Evolutionary conservation across 2,888 invertebrate genomes (phyloP).

Genomic region (Dugesia japonica): DNA sequence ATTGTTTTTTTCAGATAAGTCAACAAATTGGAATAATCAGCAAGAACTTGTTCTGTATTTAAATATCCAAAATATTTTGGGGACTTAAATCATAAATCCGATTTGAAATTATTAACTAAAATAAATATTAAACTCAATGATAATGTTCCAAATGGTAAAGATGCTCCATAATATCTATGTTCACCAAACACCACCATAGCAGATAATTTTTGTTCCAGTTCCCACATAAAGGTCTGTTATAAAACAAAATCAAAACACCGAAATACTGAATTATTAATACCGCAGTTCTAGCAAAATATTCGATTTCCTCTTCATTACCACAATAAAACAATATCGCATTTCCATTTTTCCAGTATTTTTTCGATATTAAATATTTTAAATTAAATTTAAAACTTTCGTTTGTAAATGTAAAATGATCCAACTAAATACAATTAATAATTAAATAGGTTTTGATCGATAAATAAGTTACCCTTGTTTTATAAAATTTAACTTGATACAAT

Average conservation of each 20-base stretch:
- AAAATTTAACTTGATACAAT: no score
- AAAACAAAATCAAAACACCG: no score
- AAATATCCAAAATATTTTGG: conserved; percentile 54
- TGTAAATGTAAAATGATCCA: not conserved
- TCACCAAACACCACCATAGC: conserved; percentile 78
- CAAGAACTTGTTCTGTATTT: conserved; percentile 74
- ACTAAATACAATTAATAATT: not conserved
- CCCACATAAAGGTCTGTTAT: conserved; percentile 86
- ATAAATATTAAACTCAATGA: conserved; percentile 50
- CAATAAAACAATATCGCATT: conserved; percentile 76
- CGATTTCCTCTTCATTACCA: conserved; percentile 85
- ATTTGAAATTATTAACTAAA: not conserved
- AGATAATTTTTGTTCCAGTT: conserved; percentile 62
- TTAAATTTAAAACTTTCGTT: not conserved
- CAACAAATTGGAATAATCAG: conserved; percentile 72
- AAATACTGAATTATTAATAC: conserved; percentile 68
- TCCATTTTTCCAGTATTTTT: not conserved
- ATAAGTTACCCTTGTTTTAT: no score
- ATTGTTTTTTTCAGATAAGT: conserved; percentile 53
- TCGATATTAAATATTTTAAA: not conserved
- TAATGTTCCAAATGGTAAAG: conserved; percentile 68
- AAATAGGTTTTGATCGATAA: no score
- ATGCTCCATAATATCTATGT: conserved; percentile 81
- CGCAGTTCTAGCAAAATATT: conserved; percentile 68
- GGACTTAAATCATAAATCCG: conserved; percentile 40